Conservation (phyloP, 2,113 vertebrate genomes). For the Archocentrus centrarchus region DNA sequence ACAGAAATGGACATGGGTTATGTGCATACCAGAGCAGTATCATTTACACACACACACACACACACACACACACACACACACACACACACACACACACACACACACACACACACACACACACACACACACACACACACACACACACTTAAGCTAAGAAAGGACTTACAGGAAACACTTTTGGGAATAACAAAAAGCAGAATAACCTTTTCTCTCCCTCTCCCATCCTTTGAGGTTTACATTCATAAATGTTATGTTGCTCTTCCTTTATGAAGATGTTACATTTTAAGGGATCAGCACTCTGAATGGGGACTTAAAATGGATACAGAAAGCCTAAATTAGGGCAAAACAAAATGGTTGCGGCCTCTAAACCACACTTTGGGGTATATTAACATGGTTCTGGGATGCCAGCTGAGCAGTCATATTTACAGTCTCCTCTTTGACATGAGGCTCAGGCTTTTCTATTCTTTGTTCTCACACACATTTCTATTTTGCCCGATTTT, state of each 20-base stretch:
- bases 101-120: background rate
- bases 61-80: background rate
- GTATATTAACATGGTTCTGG: slow-evolving; percentile 21
- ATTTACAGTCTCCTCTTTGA: slow-evolving; percentile 12
- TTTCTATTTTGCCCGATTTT: slow-evolving; percentile 25
- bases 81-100: background rate
- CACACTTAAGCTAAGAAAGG: rapidly evolving
- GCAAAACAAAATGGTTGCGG: slow-evolving; percentile 48
- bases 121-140: background rate
- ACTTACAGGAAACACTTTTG: background rate
- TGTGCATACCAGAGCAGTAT: slow-evolving; percentile 10
- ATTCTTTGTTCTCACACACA: slow-evolving; percentile 10
- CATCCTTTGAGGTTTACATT: background rate
- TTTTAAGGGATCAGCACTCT: slow-evolving; percentile 14
- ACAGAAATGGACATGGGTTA: slow-evolving; percentile 23
- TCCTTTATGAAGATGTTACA: slow-evolving; percentile 41
- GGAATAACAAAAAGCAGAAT: background rate
- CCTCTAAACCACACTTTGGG: slow-evolving; percentile 40
- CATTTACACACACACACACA: background rate
- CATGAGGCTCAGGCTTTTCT: background rate
- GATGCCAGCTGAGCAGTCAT: slow-evolving; percentile 17
- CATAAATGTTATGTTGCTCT: slow-evolving; percentile 28
- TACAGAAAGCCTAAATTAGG: slow-evolving; percentile 48
- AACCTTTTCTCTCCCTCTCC: background rate
- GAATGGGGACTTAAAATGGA: slow-evolving; percentile 43